Conservation (phyloP, 2,113 vertebrate genomes). For the Thalassarche chlororhynchos region DNA sequence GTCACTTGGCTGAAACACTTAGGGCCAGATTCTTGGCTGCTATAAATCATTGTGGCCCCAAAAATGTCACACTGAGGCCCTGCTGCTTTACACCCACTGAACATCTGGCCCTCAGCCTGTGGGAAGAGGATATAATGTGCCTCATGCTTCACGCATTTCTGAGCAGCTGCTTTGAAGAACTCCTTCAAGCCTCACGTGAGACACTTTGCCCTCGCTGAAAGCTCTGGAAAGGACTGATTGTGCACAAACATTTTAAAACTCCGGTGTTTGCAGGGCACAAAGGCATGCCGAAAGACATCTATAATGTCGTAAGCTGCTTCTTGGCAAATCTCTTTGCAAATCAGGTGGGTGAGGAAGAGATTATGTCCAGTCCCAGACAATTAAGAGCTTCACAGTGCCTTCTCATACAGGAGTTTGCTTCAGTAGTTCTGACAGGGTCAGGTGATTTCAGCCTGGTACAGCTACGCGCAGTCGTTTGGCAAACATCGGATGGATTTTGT, state of each 20-base stretch:
- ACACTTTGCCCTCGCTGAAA: not conserved
- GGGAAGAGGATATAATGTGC: constrained; percentile 34
- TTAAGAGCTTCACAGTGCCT: not conserved
- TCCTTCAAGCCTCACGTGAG: not conserved
- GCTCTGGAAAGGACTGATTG: not conserved
- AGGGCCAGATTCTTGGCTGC: not conserved
- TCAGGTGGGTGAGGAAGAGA: constrained; percentile 10
- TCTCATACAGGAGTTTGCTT: not conserved
- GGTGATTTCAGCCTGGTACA: not conserved
- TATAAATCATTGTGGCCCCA: not conserved
- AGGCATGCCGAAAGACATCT: not conserved
- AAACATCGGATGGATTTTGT: not conserved
- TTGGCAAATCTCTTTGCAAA: constrained; percentile 15
- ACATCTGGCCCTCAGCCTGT: constrained; percentile 41
- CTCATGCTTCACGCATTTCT: not conserved
- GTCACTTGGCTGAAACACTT: not conserved
- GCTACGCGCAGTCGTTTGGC: not conserved
- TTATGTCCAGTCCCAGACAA: constrained; percentile 6
- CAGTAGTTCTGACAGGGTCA: not conserved
- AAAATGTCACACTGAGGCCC: not conserved
- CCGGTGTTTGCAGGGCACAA: not conserved
- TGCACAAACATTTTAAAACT: not conserved
- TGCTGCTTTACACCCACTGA: constrained; percentile 4
- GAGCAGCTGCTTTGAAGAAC: constrained; percentile 35
- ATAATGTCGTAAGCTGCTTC: not conserved